Base-by-base conservation (phyloP, 1,140 invertebrate species). In the Bradynema listronoti region DNA sequence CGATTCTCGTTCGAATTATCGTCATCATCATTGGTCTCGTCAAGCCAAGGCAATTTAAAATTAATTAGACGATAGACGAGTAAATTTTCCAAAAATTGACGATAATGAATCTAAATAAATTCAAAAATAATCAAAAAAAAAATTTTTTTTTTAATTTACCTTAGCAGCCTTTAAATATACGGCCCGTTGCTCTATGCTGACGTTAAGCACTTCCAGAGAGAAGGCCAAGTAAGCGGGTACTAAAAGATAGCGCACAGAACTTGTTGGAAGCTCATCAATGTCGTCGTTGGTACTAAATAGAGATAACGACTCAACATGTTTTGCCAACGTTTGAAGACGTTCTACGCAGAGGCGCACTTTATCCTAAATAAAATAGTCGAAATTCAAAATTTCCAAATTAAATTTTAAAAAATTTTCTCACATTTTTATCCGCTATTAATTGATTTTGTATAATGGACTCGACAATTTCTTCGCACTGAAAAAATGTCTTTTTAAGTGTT, bases 221-320 rank as follows among this genome's bases (percentile, higher is more conserved):
- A 49, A 56, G 29, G 55, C 63, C 24, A 68, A 52, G 58, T 65
- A 65, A 11, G 61, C 63, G 6, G 63, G 63, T 16, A 67, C 45
- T 24, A 65, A 50, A 34, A 65, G 32, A 27, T 45, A 61, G 9
- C 32, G 63, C 6, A 65, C n/a, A 4, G 63, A 65, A 43, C 25
- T 66, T 19, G 63, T 68, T 14, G 63, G 63, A n/a, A 65, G 24
- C 25, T 65, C 63, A 22, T 68, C 52, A 14, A 52, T 49, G 1
- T 66, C 19, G 16, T 65, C 63, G 33, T 65, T 65, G 5, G 61
- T 45, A 22, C 63, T 66, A 54, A 65, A 65, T 27, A 65, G 14
- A 11, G 54, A 41, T 1, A 68, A 47, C 2, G 32, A n/a, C 1
- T 67, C 46, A 24, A 65, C 34, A n/a, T 19, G 16, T 45, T 52